These are phyloP conservation scores for Latrodectus elegans DNA, from an alignment of 2,888 invertebrate species.

Conservation along the genomic window DNA sequence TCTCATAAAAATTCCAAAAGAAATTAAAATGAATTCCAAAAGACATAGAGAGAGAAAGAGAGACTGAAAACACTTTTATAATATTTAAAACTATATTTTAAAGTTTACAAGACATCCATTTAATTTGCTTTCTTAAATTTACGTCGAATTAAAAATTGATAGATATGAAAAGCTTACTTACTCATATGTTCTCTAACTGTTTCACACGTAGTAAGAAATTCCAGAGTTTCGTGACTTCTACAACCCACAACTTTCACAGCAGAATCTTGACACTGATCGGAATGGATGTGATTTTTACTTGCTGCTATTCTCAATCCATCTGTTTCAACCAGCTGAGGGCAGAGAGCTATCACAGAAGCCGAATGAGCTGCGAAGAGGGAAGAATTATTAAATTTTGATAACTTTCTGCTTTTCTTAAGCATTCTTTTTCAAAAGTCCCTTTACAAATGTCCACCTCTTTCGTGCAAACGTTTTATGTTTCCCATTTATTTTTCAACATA, in stretches of 20 bases:
- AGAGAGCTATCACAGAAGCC: constrained; percentile 54
- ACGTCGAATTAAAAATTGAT: too few species aligned
- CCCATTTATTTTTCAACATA: too few species aligned
- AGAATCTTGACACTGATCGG: constrained; percentile 77
- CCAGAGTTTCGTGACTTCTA: constrained; percentile 85
- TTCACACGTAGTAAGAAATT: constrained; percentile 74
- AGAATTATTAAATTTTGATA: too few species aligned
- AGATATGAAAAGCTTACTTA: constrained; percentile 17
- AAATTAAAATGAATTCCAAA: too few species aligned
- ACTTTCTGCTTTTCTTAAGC: too few species aligned
- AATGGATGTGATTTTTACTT: constrained; percentile 42
- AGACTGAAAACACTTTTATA: too few species aligned
- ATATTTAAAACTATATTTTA: too few species aligned
- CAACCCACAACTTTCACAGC: constrained; percentile 85
- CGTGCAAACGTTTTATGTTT: too few species aligned
- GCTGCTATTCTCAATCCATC: constrained; percentile 65
- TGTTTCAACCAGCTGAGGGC: constrained; percentile 66
- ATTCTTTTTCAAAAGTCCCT: too few species aligned
- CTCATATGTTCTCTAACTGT: constrained; percentile 67
- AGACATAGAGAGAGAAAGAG: too few species aligned
- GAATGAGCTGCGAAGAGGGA: constrained; percentile 38
- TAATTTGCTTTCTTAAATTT: background rate
- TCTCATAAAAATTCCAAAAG: too few species aligned
- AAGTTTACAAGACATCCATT: background rate
- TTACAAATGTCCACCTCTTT: too few species aligned